phyloP scores from a whole-genome alignment of 2,888 invertebrate species.

The Thalpophila matura region DNA sequence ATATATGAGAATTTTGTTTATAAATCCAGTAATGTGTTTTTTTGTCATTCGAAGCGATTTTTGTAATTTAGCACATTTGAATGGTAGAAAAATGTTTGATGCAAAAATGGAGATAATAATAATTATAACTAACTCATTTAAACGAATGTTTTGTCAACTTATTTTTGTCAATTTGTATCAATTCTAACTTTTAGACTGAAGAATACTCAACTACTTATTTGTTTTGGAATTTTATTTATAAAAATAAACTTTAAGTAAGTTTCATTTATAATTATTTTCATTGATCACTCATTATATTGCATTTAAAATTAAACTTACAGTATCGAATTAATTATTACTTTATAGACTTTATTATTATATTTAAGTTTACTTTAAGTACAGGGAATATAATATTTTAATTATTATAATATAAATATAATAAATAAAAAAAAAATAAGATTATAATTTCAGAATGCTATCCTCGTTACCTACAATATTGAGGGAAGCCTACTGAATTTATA shows the following conservation, averaged over 20 bases:
- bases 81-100: conserved; percentile 12
- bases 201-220: conserved; percentile 32
- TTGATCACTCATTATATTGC: conserved; percentile 22
- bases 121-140: conserved; percentile 1
- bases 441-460: conserved; percentile 89
- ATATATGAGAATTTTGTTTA: conserved; percentile 18
- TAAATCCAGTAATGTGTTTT: conserved; percentile 8
- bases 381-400: conserved; percentile 43
- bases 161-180: conserved; percentile 1
- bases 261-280: background rate
- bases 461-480: conserved; percentile 81
- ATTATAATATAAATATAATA: conserved; percentile 9
- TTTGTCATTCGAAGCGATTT: conserved; percentile 7
- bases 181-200: conserved; percentile 37
- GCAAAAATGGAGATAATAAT: background rate
- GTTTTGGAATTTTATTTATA: background rate
- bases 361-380: conserved; percentile 59
- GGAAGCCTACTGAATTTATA: conserved; percentile 89
- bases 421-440: conserved; percentile 58
- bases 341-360: conserved; percentile 19
- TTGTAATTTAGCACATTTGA: conserved; percentile 18
- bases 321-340: conserved; percentile 25
- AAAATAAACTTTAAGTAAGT: background rate
- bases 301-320: conserved; percentile 33
- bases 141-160: background rate